Percentiles rank a stretch among this genome's conserved stretches.
Evolutionary conservation across 2,888 invertebrate species (phyloP).

Genomic region (Andrena marginata): DNA sequence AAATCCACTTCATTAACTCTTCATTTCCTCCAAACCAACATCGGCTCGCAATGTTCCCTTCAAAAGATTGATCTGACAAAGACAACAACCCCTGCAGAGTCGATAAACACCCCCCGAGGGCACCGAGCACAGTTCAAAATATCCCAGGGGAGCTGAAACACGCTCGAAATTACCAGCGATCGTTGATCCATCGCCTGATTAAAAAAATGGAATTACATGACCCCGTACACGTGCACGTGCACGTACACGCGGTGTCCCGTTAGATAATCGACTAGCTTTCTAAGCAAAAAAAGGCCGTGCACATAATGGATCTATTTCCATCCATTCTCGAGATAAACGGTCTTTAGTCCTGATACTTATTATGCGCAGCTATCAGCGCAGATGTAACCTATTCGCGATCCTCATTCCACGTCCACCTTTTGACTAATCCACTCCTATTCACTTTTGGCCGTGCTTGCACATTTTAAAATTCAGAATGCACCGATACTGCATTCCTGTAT

Average conservation of each 20-base stretch:
- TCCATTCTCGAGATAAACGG: too few species aligned
- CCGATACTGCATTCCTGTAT: too few species aligned
- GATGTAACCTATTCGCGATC: too few species aligned
- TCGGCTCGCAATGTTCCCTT: neutral
- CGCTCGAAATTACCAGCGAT: neutral
- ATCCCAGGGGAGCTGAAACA: neutral
- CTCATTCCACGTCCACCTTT: too few species aligned
- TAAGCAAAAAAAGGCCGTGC: too few species aligned
- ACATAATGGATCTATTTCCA: neutral
- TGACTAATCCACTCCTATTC: too few species aligned
- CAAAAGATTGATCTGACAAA: neutral
- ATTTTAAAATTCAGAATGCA: too few species aligned
- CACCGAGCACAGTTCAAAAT: neutral
- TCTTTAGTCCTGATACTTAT: too few species aligned
- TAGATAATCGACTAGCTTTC: neutral
- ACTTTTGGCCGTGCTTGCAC: too few species aligned
- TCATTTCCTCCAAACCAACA: neutral
- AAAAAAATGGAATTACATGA: neutral
- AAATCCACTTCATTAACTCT: neutral
- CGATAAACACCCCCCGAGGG: too few species aligned
- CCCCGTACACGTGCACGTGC: neutral
- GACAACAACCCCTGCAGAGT: neutral
- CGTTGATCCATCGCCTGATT: slow-evolving; percentile 17
- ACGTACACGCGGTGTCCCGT: neutral
- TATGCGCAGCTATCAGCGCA: too few species aligned